Evolutionary conservation across 2,888 invertebrate genomes (phyloP).

Genomic region (Merodon equestris): DNA sequence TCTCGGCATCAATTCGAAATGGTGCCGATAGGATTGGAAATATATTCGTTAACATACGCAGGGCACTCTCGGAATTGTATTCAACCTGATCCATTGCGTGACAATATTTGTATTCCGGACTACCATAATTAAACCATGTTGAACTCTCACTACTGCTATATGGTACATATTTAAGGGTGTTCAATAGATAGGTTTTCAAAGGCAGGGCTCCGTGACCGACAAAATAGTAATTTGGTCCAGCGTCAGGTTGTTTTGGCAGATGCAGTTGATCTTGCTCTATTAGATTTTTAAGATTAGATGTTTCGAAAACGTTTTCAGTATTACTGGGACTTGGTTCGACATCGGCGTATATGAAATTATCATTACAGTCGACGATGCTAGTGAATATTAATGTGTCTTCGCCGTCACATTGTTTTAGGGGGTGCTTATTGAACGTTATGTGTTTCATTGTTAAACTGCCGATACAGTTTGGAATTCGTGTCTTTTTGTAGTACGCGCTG

Average conservation of each 20-base stretch:
- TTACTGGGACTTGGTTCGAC: constrained; percentile 74
- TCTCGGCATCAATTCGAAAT: constrained; percentile 75
- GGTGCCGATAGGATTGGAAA: constrained; percentile 76
- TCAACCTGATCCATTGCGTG: constrained; percentile 71
- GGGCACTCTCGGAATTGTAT: constrained; percentile 70
- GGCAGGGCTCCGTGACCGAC: constrained; percentile 74
- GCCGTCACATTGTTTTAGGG: constrained; percentile 69
- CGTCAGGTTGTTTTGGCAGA: constrained; percentile 68
- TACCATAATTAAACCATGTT: constrained; percentile 58
- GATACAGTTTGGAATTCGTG: constrained; percentile 75
- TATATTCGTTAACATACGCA: constrained; percentile 76
- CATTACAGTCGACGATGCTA: constrained; percentile 75
- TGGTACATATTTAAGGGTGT: constrained; percentile 70
- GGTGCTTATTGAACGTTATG: constrained; percentile 74
- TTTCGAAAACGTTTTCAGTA: constrained; percentile 74
- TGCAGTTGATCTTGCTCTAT: constrained; percentile 70
- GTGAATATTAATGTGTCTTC: constrained; percentile 75
- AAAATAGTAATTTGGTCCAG: constrained; percentile 71
- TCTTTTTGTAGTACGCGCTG: constrained; percentile 74
- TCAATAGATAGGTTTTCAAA: constrained; percentile 74
- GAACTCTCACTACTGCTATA: constrained; percentile 65
- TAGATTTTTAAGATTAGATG: constrained; percentile 73
- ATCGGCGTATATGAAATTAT: constrained; percentile 76
- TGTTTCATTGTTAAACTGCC: constrained; percentile 76
- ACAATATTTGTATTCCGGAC: constrained; percentile 67